Evolutionary conservation across 2,888 invertebrate genomes (phyloP).

Genomic region (Pinctada fucata): DNA sequence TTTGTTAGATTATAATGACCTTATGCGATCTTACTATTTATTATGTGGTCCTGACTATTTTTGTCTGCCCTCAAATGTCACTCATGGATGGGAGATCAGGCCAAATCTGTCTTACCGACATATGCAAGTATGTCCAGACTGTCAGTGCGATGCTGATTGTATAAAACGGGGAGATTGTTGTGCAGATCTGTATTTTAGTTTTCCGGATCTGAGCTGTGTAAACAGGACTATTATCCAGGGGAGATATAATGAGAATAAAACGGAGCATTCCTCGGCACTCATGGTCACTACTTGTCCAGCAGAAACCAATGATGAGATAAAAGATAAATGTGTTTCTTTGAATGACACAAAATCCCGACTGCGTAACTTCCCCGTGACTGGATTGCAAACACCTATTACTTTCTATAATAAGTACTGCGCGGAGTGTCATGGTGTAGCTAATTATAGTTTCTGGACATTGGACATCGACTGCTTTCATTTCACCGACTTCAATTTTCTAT

Average conservation of each 20-base stretch:
- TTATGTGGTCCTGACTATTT: neutral
- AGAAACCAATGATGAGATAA: neutral
- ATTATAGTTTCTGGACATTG: neutral
- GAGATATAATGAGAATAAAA: neutral
- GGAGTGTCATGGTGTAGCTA: neutral
- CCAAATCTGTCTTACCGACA: neutral
- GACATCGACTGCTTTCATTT: neutral
- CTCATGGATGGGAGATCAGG: neutral
- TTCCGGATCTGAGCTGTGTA: neutral
- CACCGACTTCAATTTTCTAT: neutral
- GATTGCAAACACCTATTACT: neutral
- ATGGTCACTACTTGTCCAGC: neutral
- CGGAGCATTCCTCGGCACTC: neutral
- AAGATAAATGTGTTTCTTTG: neutral
- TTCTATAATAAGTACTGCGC: neutral
- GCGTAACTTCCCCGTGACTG: neutral
- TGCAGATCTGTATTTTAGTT: neutral
- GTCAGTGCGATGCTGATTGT: neutral
- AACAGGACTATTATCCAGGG: neutral
- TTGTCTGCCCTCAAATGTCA: neutral
- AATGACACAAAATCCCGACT: neutral
- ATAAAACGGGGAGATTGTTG: slow-evolving; percentile 1
- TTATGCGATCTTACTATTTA: neutral
- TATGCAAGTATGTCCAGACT: neutral
- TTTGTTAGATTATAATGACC: too few species aligned